Percentiles rank a stretch among this genome's conserved stretches.
Evolutionary conservation across 2,888 invertebrate species (phyloP).

Genomic region (Scaptomyza parva): DNA sequence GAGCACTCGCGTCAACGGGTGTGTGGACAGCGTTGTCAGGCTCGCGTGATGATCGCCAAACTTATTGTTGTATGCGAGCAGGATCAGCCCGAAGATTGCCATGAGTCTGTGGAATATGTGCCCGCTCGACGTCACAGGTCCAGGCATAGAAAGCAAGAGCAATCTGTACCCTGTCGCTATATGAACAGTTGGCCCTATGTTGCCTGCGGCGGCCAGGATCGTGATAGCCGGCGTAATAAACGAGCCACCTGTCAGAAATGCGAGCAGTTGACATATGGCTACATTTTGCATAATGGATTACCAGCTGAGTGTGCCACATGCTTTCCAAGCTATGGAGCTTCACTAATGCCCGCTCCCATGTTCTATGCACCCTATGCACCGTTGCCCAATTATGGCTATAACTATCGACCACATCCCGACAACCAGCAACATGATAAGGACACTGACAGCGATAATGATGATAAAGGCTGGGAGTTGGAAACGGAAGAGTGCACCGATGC

Average conservation of each 20-base stretch:
- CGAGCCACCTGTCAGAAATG: conserved; percentile 60
- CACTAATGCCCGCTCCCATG: conserved; percentile 44
- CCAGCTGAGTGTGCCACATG: conserved; percentile 63
- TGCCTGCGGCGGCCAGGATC: conserved; percentile 25
- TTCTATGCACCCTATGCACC: conserved; percentile 16
- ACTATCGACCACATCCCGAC: conserved; percentile 5
- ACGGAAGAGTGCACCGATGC: conserved; percentile 57
- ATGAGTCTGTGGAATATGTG: conserved; percentile 70
- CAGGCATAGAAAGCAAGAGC: conserved; percentile 5
- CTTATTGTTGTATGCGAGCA: conserved; percentile 62
- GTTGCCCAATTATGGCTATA: conserved; percentile 27
- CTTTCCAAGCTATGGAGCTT: conserved; percentile 24
- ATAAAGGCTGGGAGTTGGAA: conserved; percentile 44
- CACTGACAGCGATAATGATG: conserved; percentile 7
- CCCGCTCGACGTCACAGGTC: conserved; percentile 50
- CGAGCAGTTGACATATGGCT: conserved; percentile 54
- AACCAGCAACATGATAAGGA: conserved; percentile 2
- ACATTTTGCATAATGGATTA: conserved; percentile 61
- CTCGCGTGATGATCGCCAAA: conserved; percentile 77
- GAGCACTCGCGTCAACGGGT: conserved; percentile 73
- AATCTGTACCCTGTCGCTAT: conserved; percentile 34
- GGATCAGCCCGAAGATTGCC: conserved; percentile 58
- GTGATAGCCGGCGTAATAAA: neutral
- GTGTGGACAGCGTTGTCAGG: conserved; percentile 80
- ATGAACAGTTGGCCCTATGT: conserved; percentile 70